These are phyloP conservation scores for Abramis brama DNA, from an alignment of 2,113 vertebrate species.

Conservation along the genomic window DNA sequence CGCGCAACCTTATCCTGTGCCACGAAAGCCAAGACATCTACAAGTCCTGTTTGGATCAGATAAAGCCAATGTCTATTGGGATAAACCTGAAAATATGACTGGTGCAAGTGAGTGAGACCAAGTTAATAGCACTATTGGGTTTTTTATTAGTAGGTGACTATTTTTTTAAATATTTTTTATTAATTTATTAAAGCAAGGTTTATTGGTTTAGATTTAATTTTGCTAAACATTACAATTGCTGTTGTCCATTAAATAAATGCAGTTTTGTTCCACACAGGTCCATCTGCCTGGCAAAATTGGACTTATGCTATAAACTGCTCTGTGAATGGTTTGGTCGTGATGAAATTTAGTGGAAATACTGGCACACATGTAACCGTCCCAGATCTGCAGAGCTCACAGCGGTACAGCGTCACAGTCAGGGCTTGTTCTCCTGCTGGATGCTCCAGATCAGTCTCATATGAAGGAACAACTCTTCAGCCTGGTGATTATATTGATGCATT, in stretches of 20 bases:
- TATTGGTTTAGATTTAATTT: background rate
- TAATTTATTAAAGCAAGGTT: background rate
- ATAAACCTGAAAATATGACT: slow-evolving; percentile 64
- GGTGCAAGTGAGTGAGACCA: slow-evolving; percentile 75
- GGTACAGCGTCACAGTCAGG: slow-evolving; percentile 70
- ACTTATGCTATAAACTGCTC: slow-evolving; percentile 74
- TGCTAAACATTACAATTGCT: background rate
- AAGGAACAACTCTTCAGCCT: slow-evolving; percentile 74
- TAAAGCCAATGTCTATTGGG: slow-evolving; percentile 71
- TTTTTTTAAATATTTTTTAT: background rate
- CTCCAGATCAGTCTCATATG: slow-evolving; percentile 67
- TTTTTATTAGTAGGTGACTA: background rate
- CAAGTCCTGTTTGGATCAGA: slow-evolving; percentile 66
- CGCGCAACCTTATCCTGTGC: slow-evolving; percentile 74
- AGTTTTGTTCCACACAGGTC: slow-evolving; percentile 62
- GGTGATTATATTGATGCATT: slow-evolving; percentile 63
- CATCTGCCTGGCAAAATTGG: slow-evolving; percentile 80
- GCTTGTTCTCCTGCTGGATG: slow-evolving; percentile 75
- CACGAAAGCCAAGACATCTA: slow-evolving; percentile 64
- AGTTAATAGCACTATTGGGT: background rate
- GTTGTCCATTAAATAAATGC: background rate
- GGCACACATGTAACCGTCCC: slow-evolving; percentile 61
- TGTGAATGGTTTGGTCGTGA: slow-evolving; percentile 48
- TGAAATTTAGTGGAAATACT: slow-evolving; percentile 62
- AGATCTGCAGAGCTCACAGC: slow-evolving; percentile 60